Percentiles rank a stretch among this genome's conserved stretches.
These are phyloP conservation scores for Drosophila santomea DNA, from an alignment of 1,140 invertebrate species.

Conservation along the genomic window DNA sequence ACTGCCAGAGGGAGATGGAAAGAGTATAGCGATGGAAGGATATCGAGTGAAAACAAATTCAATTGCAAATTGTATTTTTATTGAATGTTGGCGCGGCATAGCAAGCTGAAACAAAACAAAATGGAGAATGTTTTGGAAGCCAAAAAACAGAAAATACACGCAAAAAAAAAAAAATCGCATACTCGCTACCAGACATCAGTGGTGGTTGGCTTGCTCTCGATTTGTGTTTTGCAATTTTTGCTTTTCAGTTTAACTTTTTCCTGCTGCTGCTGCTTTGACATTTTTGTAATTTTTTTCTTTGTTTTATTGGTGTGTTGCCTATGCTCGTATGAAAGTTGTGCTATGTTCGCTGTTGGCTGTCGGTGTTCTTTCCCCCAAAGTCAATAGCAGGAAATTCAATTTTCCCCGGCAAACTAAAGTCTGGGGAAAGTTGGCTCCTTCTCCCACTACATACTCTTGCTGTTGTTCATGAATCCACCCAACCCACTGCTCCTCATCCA, in stretches of 20 bases:
- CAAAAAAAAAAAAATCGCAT: not conserved
- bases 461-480: constrained; percentile 9
- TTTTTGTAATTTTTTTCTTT: constrained; percentile 42
- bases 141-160: constrained; percentile 17
- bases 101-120: constrained; percentile 38
- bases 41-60: constrained; percentile 74
- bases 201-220: constrained; percentile 27
- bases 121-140: not conserved
- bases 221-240: constrained; percentile 47
- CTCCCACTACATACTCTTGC: constrained; percentile 7
- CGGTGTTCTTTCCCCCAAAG: constrained; percentile 39
- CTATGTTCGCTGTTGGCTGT: constrained; percentile 4
- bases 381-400: constrained; percentile 72
- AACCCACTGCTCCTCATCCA: not conserved
- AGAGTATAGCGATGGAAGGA: not conserved
- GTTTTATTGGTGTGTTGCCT: constrained; percentile 19
- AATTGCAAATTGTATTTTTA: constrained; percentile 80
- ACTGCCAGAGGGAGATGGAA: not conserved
- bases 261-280: constrained; percentile 44
- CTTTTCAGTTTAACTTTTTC: constrained; percentile 36
- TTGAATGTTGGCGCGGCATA: constrained; percentile 70
- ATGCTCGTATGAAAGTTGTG: constrained; percentile 50
- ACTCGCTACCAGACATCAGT: constrained; percentile 23
- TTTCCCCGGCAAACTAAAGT: constrained; percentile 63
- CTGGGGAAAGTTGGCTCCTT: constrained; percentile 46